These are phyloP conservation scores for Sphaerolaimus hirsutus DNA, from an alignment of 2,888 invertebrate genomes.

Conservation along the genomic window DNA sequence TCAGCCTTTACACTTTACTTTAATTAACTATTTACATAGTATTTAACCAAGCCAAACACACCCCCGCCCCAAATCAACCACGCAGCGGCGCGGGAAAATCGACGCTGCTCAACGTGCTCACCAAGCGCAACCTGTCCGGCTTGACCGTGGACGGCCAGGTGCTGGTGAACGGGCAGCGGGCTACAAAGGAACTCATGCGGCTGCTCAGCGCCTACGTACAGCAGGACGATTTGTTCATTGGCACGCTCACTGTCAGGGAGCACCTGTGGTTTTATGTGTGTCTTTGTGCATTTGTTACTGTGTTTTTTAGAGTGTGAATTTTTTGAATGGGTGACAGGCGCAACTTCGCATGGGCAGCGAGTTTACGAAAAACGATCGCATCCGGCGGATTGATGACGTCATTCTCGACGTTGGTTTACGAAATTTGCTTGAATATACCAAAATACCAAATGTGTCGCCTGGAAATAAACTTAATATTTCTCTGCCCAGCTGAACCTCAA, in stretches of 20 bases:
- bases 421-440: no score
- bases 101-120: conserved; percentile 59
- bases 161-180: conserved; percentile 3
- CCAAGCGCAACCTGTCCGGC: conserved; percentile 35
- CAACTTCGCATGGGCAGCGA: conserved; percentile 51
- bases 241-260: conserved; percentile 57
- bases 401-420: conserved; percentile 14
- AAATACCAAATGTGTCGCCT: no score
- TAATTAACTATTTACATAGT: no score
- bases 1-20: no score
- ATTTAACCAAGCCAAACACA: no score
- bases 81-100: conserved; percentile 81
- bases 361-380: conserved; percentile 38
- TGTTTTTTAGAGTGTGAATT: not conserved
- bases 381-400: conserved; percentile 43
- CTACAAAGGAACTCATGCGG: not conserved
- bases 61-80: no score
- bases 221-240: conserved; percentile 67
- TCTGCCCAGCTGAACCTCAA: conserved; percentile 46
- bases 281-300: not conserved
- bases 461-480: no score
- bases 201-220: conserved; percentile 63
- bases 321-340: conserved; percentile 31
- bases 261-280: conserved; percentile 58
- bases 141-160: not conserved